Evolutionary conservation across 2,888 invertebrate species (phyloP).

Genomic region (Neoscelio sp.): DNA sequence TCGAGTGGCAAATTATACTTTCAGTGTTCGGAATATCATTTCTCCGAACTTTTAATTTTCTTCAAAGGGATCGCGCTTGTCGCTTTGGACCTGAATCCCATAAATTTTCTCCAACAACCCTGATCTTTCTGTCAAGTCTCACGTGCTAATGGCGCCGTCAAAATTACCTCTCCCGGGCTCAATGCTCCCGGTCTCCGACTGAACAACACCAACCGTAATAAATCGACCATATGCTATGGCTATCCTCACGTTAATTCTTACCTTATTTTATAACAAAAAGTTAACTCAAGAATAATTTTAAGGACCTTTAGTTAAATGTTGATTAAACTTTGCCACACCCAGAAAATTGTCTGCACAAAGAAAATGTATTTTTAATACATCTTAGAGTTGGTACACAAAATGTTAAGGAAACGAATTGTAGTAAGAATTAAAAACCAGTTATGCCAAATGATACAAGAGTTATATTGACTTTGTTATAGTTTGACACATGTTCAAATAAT

Average conservation of each 20-base stretch:
- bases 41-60: slow-evolving; percentile 65
- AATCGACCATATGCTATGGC: slow-evolving; percentile 64
- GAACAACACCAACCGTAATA: slow-evolving; percentile 61
- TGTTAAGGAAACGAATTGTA: too few relatives aligned
- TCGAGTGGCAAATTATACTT: slow-evolving; percentile 37
- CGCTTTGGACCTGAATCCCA: slow-evolving; percentile 58
- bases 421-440: too few relatives aligned
- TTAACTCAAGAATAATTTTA: slow-evolving; percentile 39
- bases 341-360: too few relatives aligned
- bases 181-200: slow-evolving; percentile 24
- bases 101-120: slow-evolving; percentile 66
- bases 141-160: slow-evolving; percentile 64
- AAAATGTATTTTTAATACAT: too few relatives aligned
- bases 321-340: too few relatives aligned
- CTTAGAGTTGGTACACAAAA: too few relatives aligned
- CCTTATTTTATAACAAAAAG: slow-evolving; percentile 46
- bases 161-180: slow-evolving; percentile 55
- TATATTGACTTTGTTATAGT: too few relatives aligned
- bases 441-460: too few relatives aligned
- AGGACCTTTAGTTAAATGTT: not conserved
- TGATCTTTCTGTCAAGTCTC: slow-evolving; percentile 64
- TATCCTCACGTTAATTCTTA: slow-evolving; percentile 46
- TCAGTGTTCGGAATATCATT: slow-evolving; percentile 46
- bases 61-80: slow-evolving; percentile 65
- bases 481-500: too few relatives aligned